Conservation (phyloP, 2,797 vertebrate genomes). For the Manis javanica region DNA sequence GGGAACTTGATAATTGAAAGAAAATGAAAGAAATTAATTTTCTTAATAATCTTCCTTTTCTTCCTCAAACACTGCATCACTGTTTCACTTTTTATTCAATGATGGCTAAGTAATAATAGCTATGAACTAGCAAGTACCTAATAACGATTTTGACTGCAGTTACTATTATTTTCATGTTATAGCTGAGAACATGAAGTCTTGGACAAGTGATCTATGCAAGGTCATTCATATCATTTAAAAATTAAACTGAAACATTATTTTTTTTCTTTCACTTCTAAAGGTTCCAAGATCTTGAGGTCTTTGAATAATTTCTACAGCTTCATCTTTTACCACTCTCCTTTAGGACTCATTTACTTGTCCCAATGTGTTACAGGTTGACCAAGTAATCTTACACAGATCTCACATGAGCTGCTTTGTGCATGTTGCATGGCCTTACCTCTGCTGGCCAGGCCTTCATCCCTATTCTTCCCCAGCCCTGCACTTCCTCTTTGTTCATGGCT, state of each 20-base stretch:
- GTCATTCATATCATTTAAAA: neutral
- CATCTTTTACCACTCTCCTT: neutral
- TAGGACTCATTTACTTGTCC: neutral
- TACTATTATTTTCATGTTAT: neutral
- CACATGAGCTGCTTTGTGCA: neutral
- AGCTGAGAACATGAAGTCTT: neutral
- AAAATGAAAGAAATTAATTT: neutral
- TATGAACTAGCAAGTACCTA: neutral
- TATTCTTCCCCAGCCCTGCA: rapidly evolving
- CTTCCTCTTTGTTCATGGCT: neutral
- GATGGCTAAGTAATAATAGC: neutral
- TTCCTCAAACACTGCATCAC: neutral
- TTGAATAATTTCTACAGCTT: neutral
- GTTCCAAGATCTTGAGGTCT: neutral
- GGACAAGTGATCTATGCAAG: neutral
- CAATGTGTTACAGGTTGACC: rapidly evolving
- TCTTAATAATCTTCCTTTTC: neutral
- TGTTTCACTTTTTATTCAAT: neutral
- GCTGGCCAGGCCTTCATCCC: rapidly evolving
- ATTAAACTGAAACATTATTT: neutral
- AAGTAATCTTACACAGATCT: neutral
- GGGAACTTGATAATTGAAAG: neutral
- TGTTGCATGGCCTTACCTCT: neutral
- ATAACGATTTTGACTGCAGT: neutral
- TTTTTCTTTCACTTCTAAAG: neutral